These are phyloP conservation scores for Pangasius sanitwongsei DNA, from an alignment of 2,797 vertebrate species.

Conservation along the genomic window DNA sequence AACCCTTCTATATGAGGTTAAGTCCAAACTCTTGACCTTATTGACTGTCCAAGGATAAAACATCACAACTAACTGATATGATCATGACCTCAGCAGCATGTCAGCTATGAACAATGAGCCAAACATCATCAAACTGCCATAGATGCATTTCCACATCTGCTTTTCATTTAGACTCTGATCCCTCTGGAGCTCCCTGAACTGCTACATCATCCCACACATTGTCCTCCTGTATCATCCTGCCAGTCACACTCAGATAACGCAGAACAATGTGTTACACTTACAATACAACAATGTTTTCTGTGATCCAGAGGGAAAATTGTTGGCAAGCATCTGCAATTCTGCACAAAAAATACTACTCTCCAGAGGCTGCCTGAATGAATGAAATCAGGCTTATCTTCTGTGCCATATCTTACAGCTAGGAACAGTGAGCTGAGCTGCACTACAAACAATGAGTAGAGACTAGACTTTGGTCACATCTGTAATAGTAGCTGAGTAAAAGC, in stretches of 20 bases:
- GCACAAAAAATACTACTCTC: slow-evolving; percentile 8
- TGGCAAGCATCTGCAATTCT: slow-evolving; percentile 17
- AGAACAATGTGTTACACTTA: slow-evolving; percentile 30
- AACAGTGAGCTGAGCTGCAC: not conserved
- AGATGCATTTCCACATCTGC: slow-evolving; percentile 40
- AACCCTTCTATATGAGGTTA: not conserved
- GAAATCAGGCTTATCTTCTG: slow-evolving; percentile 34
- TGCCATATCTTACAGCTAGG: slow-evolving; percentile 21
- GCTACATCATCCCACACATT: slow-evolving; percentile 39
- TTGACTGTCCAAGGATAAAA: not conserved
- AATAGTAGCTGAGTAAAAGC: not conserved
- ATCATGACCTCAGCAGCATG: not conserved
- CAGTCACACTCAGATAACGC: slow-evolving; percentile 16
- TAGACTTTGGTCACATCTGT: not conserved
- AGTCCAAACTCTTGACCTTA: not conserved
- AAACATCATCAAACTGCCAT: slow-evolving; percentile 36
- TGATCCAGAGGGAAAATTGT: not conserved
- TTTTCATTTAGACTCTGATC: slow-evolving; percentile 24
- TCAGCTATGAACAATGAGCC: slow-evolving; percentile 23
- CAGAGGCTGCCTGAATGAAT: slow-evolving; percentile 18
- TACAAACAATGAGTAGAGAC: slow-evolving; percentile 4
- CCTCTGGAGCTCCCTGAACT: slow-evolving; percentile 11
- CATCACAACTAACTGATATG: not conserved
- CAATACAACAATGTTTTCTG: slow-evolving; percentile 12
- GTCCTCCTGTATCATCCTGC: slow-evolving; percentile 5